Evolutionary conservation across 2,113 vertebrate genomes (phyloP).

Genomic region (Pantherophis guttatus): DNA sequence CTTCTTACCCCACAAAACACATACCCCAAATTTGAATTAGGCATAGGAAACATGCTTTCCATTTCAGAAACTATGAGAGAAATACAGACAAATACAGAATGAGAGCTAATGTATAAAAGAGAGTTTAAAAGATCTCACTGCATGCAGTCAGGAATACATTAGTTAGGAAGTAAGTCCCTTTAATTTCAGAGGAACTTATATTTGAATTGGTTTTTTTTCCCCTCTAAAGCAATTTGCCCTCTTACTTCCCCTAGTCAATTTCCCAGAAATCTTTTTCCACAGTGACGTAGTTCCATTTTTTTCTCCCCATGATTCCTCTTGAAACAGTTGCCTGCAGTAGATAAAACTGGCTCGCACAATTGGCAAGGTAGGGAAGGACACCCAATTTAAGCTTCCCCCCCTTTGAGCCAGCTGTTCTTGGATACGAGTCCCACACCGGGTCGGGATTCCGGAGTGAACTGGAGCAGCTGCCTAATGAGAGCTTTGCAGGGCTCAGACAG

Average conservation of each 20-base stretch:
- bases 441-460: slow-evolving; percentile 57
- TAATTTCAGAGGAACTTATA: slow-evolving; percentile 1
- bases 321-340: not conserved
- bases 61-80: not conserved
- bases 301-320: not conserved
- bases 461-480: slow-evolving; percentile 70
- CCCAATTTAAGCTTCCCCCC: not conserved
- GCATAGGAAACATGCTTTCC: not conserved
- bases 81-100: not conserved
- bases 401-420: slow-evolving; percentile 70
- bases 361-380: not conserved
- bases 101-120: not conserved
- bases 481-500: slow-evolving; percentile 62
- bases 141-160: slow-evolving; percentile 16
- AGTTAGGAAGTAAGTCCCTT: slow-evolving; percentile 3
- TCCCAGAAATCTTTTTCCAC: not conserved
- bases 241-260: not conserved
- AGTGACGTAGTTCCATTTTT: not conserved
- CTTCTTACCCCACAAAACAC: not conserved
- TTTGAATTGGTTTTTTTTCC: not conserved
- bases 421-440: slow-evolving; percentile 62
- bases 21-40: not conserved
- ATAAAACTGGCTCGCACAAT: not conserved
- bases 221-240: not conserved
- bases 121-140: slow-evolving; percentile 22